Percentiles rank a stretch among this genome's conserved stretches.
Evolutionary conservation across 2,113 vertebrate species (phyloP).

Genomic region (Elaphurus davidianus): DNA sequence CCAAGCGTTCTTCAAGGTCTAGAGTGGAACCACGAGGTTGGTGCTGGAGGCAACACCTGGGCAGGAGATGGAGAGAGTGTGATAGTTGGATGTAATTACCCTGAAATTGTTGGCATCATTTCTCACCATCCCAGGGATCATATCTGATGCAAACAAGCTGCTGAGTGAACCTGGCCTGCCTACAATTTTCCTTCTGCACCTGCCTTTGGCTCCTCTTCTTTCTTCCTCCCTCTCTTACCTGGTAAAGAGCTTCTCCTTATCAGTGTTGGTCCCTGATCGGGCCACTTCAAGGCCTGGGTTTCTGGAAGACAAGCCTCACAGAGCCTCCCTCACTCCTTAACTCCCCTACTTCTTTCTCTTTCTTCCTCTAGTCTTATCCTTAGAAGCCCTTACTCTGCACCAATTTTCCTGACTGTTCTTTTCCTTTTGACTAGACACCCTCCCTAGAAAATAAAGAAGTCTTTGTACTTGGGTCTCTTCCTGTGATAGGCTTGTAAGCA

Average conservation of each 20-base stretch:
- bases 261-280: not conserved
- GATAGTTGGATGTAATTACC: constrained; percentile 26
- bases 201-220: not conserved
- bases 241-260: not conserved
- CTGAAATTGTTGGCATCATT: constrained; percentile 17
- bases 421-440: not conserved
- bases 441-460: not conserved
- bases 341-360: not conserved
- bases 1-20: not conserved
- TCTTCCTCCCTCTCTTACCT: not conserved
- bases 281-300: not conserved
- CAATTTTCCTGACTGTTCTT: not conserved
- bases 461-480: not conserved
- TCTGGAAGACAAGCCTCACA: not conserved
- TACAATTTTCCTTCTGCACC: not conserved
- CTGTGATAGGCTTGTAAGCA: not conserved
- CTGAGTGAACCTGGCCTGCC: not conserved
- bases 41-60: not conserved
- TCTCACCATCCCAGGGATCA: constrained; percentile 33
- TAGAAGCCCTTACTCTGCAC: not conserved
- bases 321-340: not conserved
- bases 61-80: not conserved
- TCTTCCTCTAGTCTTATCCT: not conserved
- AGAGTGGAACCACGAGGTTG: not conserved
- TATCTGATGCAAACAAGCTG: constrained; percentile 27